These are phyloP conservation scores for Myzus persicae DNA, from an alignment of 1,140 invertebrate species.

Conservation along the genomic window DNA sequence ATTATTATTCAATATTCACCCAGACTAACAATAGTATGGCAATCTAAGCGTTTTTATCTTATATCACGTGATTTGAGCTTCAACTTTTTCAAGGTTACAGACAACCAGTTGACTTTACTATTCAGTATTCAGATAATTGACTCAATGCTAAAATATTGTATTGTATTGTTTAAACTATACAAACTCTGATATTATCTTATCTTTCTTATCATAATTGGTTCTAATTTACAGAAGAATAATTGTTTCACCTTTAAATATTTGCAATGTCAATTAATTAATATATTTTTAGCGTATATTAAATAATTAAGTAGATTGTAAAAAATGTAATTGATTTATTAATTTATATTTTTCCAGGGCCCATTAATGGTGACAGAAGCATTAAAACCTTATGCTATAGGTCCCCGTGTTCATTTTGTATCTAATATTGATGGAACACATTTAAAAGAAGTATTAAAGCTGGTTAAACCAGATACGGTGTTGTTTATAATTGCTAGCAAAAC, in stretches of 20 bases:
- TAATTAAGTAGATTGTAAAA: not conserved
- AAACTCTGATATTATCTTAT: not conserved
- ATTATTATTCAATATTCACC: not conserved
- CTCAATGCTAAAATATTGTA: not conserved
- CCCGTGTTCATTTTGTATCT: constrained; percentile 96
- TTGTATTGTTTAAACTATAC: not conserved
- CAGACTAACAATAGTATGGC: not conserved
- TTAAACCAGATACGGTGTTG: constrained; percentile 91
- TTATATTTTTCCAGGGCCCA: constrained; percentile 75
- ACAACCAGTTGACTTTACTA: not conserved
- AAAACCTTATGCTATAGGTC: constrained; percentile 87
- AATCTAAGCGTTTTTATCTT: not conserved
- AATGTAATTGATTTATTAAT: not conserved
- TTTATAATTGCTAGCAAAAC: constrained; percentile 99
- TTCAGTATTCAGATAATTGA: not conserved
- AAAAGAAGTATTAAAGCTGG: constrained; percentile 88
- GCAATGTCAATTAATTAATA: constrained; percentile 1
- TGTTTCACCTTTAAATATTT: not conserved
- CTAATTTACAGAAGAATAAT: not conserved
- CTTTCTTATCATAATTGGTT: not conserved
- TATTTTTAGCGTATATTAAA: not conserved
- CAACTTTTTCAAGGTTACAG: not conserved
- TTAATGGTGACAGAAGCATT: constrained; percentile 99
- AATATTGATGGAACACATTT: constrained; percentile 99
- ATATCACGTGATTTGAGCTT: not conserved